A percentile compares a stretch with the other conserved stretches of the same genome.
These are phyloP conservation scores for Chrysolina americana DNA, from an alignment of 2,888 invertebrate genomes.

Conservation along the genomic window DNA sequence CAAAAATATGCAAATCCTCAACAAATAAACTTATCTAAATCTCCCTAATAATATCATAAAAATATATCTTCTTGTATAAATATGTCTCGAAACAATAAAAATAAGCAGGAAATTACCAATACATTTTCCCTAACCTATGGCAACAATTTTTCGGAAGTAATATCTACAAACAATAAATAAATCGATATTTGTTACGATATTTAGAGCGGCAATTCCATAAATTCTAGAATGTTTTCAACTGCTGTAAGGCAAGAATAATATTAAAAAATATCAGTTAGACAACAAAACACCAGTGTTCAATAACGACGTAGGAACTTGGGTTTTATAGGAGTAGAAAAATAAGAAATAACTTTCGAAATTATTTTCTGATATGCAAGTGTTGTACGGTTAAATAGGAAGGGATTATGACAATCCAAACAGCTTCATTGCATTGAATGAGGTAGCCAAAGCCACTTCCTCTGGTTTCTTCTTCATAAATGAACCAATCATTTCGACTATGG, in stretches of 20 bases:
- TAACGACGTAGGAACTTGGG: not conserved
- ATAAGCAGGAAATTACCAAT: conserved; percentile 25
- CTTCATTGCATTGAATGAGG: conserved; percentile 93
- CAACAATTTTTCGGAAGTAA: conserved; percentile 16
- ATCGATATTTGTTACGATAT: conserved; percentile 2
- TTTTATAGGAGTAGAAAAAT: not conserved
- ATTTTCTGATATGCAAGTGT: conserved; percentile 12
- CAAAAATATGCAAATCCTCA: conserved; percentile 5
- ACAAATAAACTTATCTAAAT: conserved; percentile 8
- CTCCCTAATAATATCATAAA: conserved; percentile 16
- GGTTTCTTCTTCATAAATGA: conserved; percentile 90
- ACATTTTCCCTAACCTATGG: conserved; percentile 25
- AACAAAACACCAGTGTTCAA: not conserved
- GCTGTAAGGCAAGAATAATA: conserved; percentile 4
- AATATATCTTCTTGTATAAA: conserved; percentile 36
- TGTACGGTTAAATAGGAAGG: conserved; percentile 23
- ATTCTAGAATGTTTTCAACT: not conserved
- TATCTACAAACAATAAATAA: conserved; percentile 28
- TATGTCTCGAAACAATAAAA: conserved; percentile 27
- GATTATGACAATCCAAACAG: conserved; percentile 88
- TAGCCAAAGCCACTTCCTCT: conserved; percentile 91
- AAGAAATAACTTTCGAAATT: too few relatives aligned
- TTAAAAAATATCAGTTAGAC: not conserved
- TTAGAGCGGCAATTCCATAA: not conserved
- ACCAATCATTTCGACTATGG: conserved; percentile 94